Base-by-base conservation (phyloP, 2,797 vertebrate genomes). In the Muraenolepis orangiensis region DNA sequence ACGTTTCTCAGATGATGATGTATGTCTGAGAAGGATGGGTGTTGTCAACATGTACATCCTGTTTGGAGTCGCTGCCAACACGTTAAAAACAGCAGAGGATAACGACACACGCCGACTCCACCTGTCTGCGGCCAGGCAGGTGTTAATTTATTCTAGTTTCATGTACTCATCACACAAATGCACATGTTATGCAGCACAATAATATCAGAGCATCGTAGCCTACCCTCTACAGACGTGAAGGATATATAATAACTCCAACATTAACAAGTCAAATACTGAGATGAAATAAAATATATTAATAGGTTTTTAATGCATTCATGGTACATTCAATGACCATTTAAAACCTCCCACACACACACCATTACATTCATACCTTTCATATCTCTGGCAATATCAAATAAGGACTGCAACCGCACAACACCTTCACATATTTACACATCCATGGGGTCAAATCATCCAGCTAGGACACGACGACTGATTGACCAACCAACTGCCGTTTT, bases 241-340 rank as follows among this genome's bases (percentile, higher is more conserved):
- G 18, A n/a, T n/a, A n/a, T n/a, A n/a, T n/a, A n/a, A n/a, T n/a
- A n/a, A n/a, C n/a, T n/a, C n/a, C n/a, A n/a, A n/a, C n/a, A 72
- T 57, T 14, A 77, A 74, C 40, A 80, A 78, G 82, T 77, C 28
- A 83, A 80, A 71, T 72, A 83, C 84, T 79, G 81, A 73, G 66
- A 85, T 79, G 76, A 82, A 82, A 83, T 81, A 91, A 90, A 93
- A 91, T 87, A 61, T 30, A 67, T 95, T 95, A 96, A 94, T 95
- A 94, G 95, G 83, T 95, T 96, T 97, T 61, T 61, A 61, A 96
- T 94, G 91, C 93, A 95, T 96, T 95, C 92, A 92, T 94, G 92
- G 95, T 97, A 97, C 96, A 97, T 97, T 97, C 95, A 96, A 85
- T 93, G 94, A 93, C 91, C 94, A 93, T 90, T 92, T 93, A 92